phyloP scores from a whole-genome alignment of 2,888 invertebrate species.

The Lordiphosa fenestrarum region DNA sequence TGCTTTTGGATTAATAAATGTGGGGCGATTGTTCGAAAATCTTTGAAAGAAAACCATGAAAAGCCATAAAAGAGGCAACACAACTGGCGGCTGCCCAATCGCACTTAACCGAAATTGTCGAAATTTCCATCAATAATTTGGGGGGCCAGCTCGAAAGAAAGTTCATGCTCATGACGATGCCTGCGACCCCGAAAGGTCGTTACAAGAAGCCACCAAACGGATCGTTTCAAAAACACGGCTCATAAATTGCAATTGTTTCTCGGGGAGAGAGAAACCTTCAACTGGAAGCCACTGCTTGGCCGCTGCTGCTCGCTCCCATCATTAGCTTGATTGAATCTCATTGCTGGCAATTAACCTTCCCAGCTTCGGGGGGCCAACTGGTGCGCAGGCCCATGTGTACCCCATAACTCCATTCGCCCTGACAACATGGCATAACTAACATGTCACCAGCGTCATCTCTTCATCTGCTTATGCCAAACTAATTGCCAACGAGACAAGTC shows the following conservation, averaged over 20 bases:
- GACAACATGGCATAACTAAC: conserved; percentile 64
- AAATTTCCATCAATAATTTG: too few species aligned
- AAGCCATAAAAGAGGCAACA: too few species aligned
- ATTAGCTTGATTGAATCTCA: conserved; percentile 75
- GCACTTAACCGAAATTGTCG: too few species aligned
- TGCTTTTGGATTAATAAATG: conserved; percentile 16
- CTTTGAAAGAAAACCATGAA: too few species aligned
- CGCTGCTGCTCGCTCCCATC: conserved; percentile 41
- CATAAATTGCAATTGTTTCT: conserved; percentile 63
- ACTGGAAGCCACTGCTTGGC: conserved; percentile 30
- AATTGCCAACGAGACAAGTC: conserved; percentile 63
- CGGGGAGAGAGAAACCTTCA: conserved; percentile 20
- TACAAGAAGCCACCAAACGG: conserved; percentile 3
- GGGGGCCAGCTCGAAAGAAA: too few species aligned
- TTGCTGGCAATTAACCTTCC: conserved; percentile 71
- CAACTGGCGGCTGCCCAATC: too few species aligned
- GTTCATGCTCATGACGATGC: too few species aligned
- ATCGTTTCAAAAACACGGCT: conserved; percentile 12
- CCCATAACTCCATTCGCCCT: conserved; percentile 64
- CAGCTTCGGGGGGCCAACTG: conserved; percentile 50
- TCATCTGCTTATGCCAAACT: conserved; percentile 56
- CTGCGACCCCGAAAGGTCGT: conserved; percentile 61
- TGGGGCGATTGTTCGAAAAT: conserved; percentile 7
- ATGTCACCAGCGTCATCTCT: conserved; percentile 48
- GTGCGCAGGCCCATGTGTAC: too few species aligned